These are phyloP conservation scores for Polyergus mexicanus DNA, from an alignment of 1,140 invertebrate genomes.

Conservation along the genomic window DNA sequence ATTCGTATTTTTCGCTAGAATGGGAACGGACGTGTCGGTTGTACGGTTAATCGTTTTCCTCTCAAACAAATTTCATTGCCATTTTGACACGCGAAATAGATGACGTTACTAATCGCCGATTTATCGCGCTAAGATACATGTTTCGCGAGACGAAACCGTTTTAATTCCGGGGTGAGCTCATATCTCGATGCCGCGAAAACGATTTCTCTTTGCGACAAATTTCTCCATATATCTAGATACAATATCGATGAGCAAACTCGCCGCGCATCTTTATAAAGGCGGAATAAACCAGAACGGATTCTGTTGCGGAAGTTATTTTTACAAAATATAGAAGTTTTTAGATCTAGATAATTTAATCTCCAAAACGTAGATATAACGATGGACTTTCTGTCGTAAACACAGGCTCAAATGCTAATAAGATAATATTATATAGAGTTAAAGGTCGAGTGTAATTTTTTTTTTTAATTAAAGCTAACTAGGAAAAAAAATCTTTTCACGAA, in stretches of 20 bases:
- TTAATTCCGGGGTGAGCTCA: neutral
- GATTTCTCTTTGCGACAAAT: constrained; percentile 10
- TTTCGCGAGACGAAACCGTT: neutral
- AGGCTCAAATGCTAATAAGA: neutral
- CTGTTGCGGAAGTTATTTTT: neutral
- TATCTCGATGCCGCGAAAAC: neutral
- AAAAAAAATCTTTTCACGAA: constrained; percentile 1
- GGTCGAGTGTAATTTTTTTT: neutral
- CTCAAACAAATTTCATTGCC: constrained; percentile 13
- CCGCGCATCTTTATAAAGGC: neutral
- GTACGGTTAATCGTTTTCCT: constrained; percentile 29
- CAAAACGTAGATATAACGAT: neutral
- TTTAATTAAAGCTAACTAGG: constrained; percentile 33
- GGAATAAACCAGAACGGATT: neutral
- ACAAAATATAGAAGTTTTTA: neutral
- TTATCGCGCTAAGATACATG: neutral
- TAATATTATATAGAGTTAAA: neutral
- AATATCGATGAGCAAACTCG: neutral
- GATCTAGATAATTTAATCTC: neutral
- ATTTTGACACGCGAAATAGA: constrained; percentile 36
- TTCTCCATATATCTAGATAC: neutral
- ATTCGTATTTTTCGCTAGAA: constrained; percentile 51
- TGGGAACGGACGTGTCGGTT: neutral
- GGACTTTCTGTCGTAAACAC: neutral
- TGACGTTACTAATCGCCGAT: constrained; percentile 44